Base-by-base conservation (phyloP, 2,797 vertebrate genomes). In the Neopelma chrysocephalum region DNA sequence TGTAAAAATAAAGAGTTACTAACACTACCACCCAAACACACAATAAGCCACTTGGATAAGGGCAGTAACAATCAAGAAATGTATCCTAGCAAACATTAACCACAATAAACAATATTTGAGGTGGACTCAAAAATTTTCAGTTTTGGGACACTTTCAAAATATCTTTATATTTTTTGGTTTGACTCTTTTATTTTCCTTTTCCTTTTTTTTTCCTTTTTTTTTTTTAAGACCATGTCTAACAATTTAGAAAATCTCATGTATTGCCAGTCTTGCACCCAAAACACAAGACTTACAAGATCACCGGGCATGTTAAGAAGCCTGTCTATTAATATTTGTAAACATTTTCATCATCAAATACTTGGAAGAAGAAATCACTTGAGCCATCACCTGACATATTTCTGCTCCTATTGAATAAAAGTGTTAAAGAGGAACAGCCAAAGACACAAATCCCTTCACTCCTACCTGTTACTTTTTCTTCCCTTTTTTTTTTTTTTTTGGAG, bases 101-200 rank as follows among this genome's bases (percentile, higher is more conserved):
- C 76, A 58, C 72, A 95, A 23, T 25, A 77, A 87, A 47, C 11
- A 36, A 17, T 31, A 57, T 22, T 42, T 36, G 12, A 78, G 17
- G 32, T 25, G 11, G 25, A 78, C 43, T 56, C 27, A 29, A 42
- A 42, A 29, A 84, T 82, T 90, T 22, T 19, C 21, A 11, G 9
- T 9, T 53, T 60, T 50, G 20, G 22, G 31, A 65, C 12, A 53
- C 15, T 87, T 90, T 31, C 22, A 73, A 76, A 92, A 64, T 47
- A 65, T 9, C 2, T 61, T 68, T 12, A 1, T 29, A 9, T 2
- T 14, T 47, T 87, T 75, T 32, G 8, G 7, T 32, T 51, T 60
- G 42, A 7, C 1, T 1, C 0, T 19, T 69, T 14, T 15, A 11
- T 15, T 25, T 27, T 42, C 31, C 2, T 53, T 31, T 31, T 53